phyloP scores from a whole-genome alignment of 2,797 vertebrate species.

The Silurus aristotelis region DNA sequence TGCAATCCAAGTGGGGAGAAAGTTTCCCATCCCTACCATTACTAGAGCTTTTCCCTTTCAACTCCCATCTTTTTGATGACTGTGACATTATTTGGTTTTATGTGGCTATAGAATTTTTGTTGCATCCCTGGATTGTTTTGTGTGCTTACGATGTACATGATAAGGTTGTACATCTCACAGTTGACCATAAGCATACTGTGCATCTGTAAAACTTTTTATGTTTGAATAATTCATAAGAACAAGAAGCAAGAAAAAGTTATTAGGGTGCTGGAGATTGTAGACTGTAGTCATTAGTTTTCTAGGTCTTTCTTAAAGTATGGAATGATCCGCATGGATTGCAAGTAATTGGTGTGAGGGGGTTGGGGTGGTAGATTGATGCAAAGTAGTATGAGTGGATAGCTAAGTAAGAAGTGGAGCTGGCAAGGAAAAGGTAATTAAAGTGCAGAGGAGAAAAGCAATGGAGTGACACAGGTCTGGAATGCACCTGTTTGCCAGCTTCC shows the following conservation, averaged over 20 bases:
- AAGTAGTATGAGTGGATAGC: slow-evolving; percentile 57
- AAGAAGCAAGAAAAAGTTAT: neutral
- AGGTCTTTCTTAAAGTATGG: neutral
- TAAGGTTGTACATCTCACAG: neutral
- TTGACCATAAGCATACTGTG: neutral
- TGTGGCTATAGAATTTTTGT: neutral
- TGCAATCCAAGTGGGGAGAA: neutral
- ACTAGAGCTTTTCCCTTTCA: neutral
- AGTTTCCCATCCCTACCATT: neutral
- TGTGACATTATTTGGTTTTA: neutral
- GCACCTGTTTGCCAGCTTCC: slow-evolving; percentile 62
- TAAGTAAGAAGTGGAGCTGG: slow-evolving; percentile 31
- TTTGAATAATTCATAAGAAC: neutral
- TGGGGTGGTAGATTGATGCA: slow-evolving; percentile 42
- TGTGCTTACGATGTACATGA: slow-evolving; percentile 45
- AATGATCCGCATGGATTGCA: slow-evolving; percentile 26
- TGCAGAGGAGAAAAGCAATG: slow-evolving; percentile 63
- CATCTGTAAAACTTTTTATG: neutral
- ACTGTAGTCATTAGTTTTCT: neutral
- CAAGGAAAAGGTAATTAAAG: slow-evolving; percentile 55
- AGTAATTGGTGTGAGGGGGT: slow-evolving; percentile 33
- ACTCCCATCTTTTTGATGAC: neutral
- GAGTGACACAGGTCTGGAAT: slow-evolving; percentile 56
- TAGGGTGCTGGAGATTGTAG: neutral
- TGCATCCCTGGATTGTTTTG: slow-evolving; percentile 65